Base-by-base conservation (phyloP, 2,113 vertebrate genomes). In the Tetrao urogallus region DNA sequence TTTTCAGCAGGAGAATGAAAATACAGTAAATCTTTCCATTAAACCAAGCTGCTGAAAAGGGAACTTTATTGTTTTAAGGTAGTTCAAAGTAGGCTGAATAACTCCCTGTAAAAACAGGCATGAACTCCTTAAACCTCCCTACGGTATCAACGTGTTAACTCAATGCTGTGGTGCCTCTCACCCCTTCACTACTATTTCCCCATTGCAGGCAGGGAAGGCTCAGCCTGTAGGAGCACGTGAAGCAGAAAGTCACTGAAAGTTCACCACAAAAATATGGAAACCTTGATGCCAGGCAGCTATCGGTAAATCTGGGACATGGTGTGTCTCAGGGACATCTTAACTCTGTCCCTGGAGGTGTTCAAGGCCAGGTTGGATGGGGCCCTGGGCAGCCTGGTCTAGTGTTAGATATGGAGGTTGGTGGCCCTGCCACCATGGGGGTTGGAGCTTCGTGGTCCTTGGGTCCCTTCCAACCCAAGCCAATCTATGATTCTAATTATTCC, bases 1-100 rank as follows among this genome's bases (percentile, higher is more conserved):
- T 93, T 77, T 91, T 74, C 75, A 95, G 58, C n/a, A 75, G 78
- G 48, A 89, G 34, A 81, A 92, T 78, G 65, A 84, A 95, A 95
- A 86, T 65, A 57, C 66, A 87, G 86, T 56, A 73, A 92, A 87
- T 71, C 66, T 95, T 92, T 74, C 79, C 64, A 25, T 56, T 61
- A 74, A 88, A 76, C 74, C 72, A 78, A 77, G 57, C 74, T 84
- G 86, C 52, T 52, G 85, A 75, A 92, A 95, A 83, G 70, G 47
- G 64, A 89, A 63, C 34, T 81, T 92, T 61, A 64, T 77, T 87
- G 88, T 93, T 93, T 90, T 69, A 90, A 90, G 90, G 81, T 47
- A 58, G 90, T 76, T 95, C 88, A 94, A 94, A 96, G 92, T 4
- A 38, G 24, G 45, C 34, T 81, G 56, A 88, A 85, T 91, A 92